Base-by-base conservation (phyloP, 2,113 vertebrate species). In the Heptranchias perlo region DNA sequence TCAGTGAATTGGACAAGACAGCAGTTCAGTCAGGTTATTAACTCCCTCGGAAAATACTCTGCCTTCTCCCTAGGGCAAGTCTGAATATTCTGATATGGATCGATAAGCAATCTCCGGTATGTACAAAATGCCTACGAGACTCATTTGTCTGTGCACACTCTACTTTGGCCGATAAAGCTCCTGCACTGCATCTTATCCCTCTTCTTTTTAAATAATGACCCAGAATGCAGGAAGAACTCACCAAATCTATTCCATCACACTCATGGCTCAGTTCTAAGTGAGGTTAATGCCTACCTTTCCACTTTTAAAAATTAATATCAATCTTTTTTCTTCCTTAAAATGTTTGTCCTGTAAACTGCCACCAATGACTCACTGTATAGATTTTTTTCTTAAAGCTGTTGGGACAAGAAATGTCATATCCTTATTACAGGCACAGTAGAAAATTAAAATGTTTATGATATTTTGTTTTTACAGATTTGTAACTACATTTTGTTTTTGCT, bases 101-200 rank as follows among this genome's bases (percentile, higher is more conserved):
- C 99, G 98, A 99, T 99, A 99, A 99, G 99, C 99, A 99, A 99
- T 99, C 99, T 99, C 99, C 99, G 99, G 98, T 99, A 99, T 99
- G 98, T 99, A 98, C 99, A 98, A 99, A 99, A 99, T 99, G 98
- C 98, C 98, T 99, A 98, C 98, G 98, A 98, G 98, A 99, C 99
- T 99, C 99, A 99, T 99, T 99, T 99, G 99, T 99, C 99, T 99
- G 96, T 97, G 98, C 98, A 97, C 97, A 97, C 97, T 98, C 98
- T 98, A 98, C 98, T 98, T 98, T 98, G 96, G 98, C 98, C 98
- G 98, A 98, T 98, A 98, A 98, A 98, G 98, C 98, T 98, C 98
- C 98, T 98, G 98, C 97, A 97, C 96, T 97, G 97, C 96, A 96
- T 89, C 96, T 97, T 96, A 61, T 96, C 96, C 96, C 96, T 96